phyloP scores from a whole-genome alignment of 2,113 vertebrate genomes.

The Thalassarche chlororhynchos region DNA sequence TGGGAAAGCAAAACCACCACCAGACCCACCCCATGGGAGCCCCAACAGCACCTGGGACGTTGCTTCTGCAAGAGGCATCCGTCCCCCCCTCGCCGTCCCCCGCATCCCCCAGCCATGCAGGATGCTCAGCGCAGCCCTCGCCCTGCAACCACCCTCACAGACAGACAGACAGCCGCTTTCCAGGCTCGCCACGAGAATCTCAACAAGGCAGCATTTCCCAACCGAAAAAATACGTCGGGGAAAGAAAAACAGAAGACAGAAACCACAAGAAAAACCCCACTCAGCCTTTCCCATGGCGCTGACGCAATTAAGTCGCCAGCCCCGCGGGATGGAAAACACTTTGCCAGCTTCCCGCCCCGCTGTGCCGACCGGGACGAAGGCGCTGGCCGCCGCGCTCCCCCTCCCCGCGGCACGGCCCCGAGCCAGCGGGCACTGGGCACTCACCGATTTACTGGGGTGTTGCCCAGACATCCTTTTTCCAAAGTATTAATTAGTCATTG shows the following conservation, averaged over 20 bases:
- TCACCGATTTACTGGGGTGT: neutral
- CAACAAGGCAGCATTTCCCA: neutral
- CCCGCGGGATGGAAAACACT: neutral
- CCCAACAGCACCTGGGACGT: neutral
- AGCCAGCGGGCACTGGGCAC: neutral
- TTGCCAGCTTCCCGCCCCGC: neutral
- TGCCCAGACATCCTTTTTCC: neutral
- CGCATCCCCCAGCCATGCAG: fast-evolving
- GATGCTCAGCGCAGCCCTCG: neutral
- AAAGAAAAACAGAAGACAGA: slow-evolving; percentile 1
- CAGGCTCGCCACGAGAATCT: neutral
- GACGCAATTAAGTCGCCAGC: neutral
- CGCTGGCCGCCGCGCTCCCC: fast-evolving
- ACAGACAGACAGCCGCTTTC: neutral
- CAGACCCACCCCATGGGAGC: neutral
- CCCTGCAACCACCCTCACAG: neutral
- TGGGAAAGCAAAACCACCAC: neutral
- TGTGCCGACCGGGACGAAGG: neutral
- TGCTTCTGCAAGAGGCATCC: neutral
- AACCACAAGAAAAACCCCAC: slow-evolving; percentile 62
- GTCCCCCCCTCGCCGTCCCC: neutral
- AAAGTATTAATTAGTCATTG: slow-evolving; percentile 37
- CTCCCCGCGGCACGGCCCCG: neutral
- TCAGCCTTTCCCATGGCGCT: slow-evolving; percentile 37
- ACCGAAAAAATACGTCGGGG: neutral